These are phyloP conservation scores for Argya squamiceps DNA, from an alignment of 2,797 vertebrate species.

Conservation along the genomic window DNA sequence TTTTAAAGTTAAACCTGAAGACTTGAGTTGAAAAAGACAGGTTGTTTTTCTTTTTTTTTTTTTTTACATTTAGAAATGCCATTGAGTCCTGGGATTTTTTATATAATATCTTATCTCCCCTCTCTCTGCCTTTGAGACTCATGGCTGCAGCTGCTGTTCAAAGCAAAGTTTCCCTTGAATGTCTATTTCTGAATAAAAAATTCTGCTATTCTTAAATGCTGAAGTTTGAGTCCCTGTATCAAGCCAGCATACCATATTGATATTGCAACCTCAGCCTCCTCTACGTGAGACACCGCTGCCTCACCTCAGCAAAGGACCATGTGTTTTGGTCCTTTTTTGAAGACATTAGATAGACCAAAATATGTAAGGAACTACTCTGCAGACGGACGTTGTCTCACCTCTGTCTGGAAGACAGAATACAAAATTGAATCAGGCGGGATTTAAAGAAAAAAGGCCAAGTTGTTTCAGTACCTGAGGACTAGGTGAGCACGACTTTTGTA, in stretches of 20 bases:
- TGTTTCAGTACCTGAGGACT: background rate
- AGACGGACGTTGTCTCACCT: background rate
- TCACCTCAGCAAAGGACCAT: fast-evolving
- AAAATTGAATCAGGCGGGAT: background rate
- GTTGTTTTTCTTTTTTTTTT: too few relatives aligned
- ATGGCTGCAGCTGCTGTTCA: background rate
- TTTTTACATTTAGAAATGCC: background rate
- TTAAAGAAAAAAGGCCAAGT: background rate
- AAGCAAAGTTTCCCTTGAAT: background rate
- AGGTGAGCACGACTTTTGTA: background rate
- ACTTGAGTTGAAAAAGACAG: background rate
- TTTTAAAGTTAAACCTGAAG: background rate
- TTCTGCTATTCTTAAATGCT: background rate
- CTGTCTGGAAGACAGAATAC: background rate
- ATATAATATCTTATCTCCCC: background rate
- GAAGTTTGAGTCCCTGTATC: background rate
- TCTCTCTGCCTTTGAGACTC: background rate
- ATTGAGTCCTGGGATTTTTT: background rate
- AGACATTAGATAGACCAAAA: background rate
- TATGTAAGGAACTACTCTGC: background rate
- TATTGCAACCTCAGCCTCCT: background rate
- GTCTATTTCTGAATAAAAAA: background rate
- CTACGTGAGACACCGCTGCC: fast-evolving
- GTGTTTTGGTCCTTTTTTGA: background rate
- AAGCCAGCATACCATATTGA: background rate